Base-by-base conservation (phyloP, 2,888 invertebrate species). In the Alviniconcha strummeri region DNA sequence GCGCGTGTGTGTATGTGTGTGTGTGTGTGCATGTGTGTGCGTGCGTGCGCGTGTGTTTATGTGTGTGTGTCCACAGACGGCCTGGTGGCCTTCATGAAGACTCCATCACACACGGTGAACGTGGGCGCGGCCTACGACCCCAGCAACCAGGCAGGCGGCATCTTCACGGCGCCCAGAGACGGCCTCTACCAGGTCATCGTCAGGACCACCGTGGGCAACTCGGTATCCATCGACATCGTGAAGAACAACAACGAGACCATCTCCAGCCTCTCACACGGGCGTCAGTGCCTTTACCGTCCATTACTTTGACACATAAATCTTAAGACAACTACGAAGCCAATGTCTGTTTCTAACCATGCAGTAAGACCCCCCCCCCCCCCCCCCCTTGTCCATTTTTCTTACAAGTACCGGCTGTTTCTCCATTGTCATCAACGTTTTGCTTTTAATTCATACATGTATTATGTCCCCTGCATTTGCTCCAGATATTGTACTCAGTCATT, bases 61-160 rank as follows among this genome's bases (percentile, higher is more conserved):
- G 52, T 74, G 74, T 74, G 52, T 74, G 36, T 75, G 72, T 11
- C 36, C 13, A 19, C 76, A 78, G 78, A 78, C 17, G 78, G 13
- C 15, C 64, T 78, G 60, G 52, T 52, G 9, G 64, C 78, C 64
- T 78, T 19, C 78, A 78, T 78, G 78, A 64, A 52, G 64, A 64
- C 19, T 52, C 78, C 78, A 3, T 4, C n/a, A 6, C 5, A 7
- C 19, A 9, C 36, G 36, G 64, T 78, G 6, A 78, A 78, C 78
- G 78, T 56, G 36, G 60, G 60, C 19, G n/a, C 15, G 15, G 57
- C 57, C 64, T 76, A 8, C 19, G 69, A 69, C 69, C 17, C 69
- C 17, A 17, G 36, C 52, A 17, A 74, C 74, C 36, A 7, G 9
- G 56, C 8, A 17, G 7, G 36, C 4, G n/a, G 17, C 5, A 54